Conservation (phyloP, 2,888 invertebrate genomes). For the Drosophila percnosoma region DNA sequence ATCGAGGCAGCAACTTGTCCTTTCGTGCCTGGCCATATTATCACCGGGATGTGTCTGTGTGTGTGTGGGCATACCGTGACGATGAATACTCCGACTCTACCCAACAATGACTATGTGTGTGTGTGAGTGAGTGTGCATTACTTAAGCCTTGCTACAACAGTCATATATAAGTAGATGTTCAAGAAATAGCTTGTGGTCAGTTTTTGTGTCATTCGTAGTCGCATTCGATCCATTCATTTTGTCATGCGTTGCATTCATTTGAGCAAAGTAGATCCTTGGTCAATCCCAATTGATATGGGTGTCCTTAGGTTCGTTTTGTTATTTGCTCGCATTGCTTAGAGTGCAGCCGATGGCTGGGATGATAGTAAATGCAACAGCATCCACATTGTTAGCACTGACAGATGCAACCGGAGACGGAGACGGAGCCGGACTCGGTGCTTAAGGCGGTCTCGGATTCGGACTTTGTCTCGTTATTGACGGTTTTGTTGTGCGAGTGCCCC, state of each 20-base stretch:
- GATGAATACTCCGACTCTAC: constrained; percentile 27
- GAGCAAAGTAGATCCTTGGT: constrained; percentile 68
- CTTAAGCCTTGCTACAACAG: constrained; percentile 8
- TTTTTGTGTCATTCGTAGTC: constrained; percentile 9
- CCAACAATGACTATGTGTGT: neutral
- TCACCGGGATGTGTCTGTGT: constrained; percentile 39
- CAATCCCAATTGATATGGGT: constrained; percentile 34
- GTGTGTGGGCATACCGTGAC: constrained; percentile 30
- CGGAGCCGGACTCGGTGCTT: neutral
- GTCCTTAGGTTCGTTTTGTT: constrained; percentile 21
- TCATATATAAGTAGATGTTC: constrained; percentile 25
- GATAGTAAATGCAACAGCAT: constrained; percentile 69
- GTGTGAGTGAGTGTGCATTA: constrained; percentile 2
- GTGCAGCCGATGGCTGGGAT: constrained; percentile 28
- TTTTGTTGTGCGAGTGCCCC: constrained; percentile 13
- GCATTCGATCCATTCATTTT: constrained; percentile 64
- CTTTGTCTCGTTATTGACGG: constrained; percentile 40
- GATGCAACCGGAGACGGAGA: constrained; percentile 8
- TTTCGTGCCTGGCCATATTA: constrained; percentile 49
- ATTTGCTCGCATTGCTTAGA: constrained; percentile 45
- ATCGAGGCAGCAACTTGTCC: constrained; percentile 49
- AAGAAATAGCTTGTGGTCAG: constrained; percentile 43
- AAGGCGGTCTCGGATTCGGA: constrained; percentile 8
- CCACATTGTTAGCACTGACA: constrained; percentile 33
- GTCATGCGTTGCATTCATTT: constrained; percentile 59